phyloP scores from a whole-genome alignment of 2,888 invertebrate genomes.

The Arenicola marina region DNA sequence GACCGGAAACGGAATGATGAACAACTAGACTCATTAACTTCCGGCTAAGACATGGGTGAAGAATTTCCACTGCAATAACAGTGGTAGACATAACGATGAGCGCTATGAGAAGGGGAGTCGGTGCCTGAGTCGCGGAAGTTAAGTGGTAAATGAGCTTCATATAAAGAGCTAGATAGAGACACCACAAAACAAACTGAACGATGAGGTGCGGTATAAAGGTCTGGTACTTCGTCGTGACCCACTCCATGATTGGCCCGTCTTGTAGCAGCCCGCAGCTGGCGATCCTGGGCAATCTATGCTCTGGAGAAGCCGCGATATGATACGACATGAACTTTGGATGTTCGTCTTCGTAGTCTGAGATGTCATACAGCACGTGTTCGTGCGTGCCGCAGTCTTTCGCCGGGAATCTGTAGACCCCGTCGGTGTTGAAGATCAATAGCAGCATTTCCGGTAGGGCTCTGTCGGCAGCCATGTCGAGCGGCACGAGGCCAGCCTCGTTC shows the following conservation, averaged over 20 bases:
- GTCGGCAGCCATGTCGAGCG: too few species aligned
- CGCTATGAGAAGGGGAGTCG: too few species aligned
- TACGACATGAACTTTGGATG: background rate
- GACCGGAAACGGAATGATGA: too few species aligned
- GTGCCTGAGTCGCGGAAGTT: too few species aligned
- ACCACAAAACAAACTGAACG: background rate
- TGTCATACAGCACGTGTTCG: background rate
- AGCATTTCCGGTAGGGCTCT: constrained; percentile 5
- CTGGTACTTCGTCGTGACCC: background rate
- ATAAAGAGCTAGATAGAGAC: background rate
- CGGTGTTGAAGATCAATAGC: background rate
- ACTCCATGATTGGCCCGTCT: background rate
- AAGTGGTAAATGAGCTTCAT: too few species aligned
- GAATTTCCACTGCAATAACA: too few species aligned
- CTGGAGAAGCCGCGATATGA: background rate
- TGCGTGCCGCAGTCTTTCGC: background rate
- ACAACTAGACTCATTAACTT: too few species aligned
- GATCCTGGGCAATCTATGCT: background rate
- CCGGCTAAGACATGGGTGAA: too few species aligned
- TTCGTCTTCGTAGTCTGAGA: constrained; percentile 41
- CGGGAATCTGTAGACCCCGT: background rate
- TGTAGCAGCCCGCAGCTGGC: background rate
- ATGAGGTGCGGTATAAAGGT: background rate
- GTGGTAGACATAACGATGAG: too few species aligned
- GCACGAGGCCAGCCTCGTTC: too few species aligned